phyloP scores from a whole-genome alignment of 2,888 invertebrate genomes.

The Clistopyga incitator region DNA sequence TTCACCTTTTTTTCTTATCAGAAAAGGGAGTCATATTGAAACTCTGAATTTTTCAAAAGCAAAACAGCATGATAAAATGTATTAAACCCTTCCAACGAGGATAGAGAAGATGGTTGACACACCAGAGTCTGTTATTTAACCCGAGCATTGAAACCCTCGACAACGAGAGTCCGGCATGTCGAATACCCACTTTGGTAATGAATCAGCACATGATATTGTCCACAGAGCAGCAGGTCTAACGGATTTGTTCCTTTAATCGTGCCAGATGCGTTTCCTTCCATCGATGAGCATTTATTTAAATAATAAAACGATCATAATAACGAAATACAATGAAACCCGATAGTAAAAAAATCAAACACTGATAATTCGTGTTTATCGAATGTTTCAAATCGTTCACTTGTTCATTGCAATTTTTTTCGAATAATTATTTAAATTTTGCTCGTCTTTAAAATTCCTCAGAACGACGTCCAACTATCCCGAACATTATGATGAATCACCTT shows the following conservation, averaged over 20 bases:
- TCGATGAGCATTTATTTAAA: conserved; percentile 27
- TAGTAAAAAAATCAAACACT: not conserved
- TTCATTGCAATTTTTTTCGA: not conserved
- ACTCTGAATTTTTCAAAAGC: not conserved
- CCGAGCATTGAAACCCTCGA: conserved; percentile 28
- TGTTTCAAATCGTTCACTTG: not conserved
- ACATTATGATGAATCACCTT: conserved; percentile 2
- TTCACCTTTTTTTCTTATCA: not conserved
- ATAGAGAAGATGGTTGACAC: conserved; percentile 8
- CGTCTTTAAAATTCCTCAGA: conserved; percentile 4
- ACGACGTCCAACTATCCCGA: conserved; percentile 18
- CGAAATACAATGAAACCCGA: not conserved
- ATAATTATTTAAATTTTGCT: conserved; percentile 22
- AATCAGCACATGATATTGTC: conserved; percentile 5
- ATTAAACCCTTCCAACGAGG: not conserved
- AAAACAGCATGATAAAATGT: not conserved
- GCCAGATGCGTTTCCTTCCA: conserved; percentile 9
- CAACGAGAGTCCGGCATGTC: conserved; percentile 42
- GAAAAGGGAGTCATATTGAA: not conserved
- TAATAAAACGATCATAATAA: not conserved
- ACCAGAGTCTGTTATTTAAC: conserved; percentile 33
- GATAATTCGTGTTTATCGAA: not conserved
- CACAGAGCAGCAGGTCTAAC: conserved; percentile 21
- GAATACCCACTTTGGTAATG: conserved; percentile 10
- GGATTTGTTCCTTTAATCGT: conserved; percentile 12